Percentiles rank a stretch among this genome's conserved stretches.
Conservation (phyloP, 1,140 invertebrate species). For the Capitella teleta region DNA sequence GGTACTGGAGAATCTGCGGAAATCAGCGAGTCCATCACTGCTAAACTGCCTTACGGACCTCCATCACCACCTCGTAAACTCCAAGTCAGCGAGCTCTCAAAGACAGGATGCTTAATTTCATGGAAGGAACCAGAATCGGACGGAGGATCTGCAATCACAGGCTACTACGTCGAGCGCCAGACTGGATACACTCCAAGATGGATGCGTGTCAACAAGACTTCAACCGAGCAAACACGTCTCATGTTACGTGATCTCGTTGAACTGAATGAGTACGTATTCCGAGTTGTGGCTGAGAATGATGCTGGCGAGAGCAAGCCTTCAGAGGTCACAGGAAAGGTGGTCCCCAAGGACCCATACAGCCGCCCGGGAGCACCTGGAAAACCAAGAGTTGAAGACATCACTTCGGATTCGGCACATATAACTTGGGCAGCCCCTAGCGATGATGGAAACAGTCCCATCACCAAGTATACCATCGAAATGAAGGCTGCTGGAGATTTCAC, state of each 20-base stretch:
- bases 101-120: slow-evolving; percentile 82
- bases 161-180: slow-evolving; percentile 83
- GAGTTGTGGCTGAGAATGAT: slow-evolving; percentile 35
- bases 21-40: slow-evolving; percentile 49
- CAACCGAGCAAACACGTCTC: slow-evolving; percentile 31
- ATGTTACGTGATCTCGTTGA: slow-evolving; percentile 76
- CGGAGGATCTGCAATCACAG: slow-evolving; percentile 68
- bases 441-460: slow-evolving; percentile 45
- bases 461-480: slow-evolving; percentile 42
- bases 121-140: slow-evolving; percentile 81
- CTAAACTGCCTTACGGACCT: slow-evolving; percentile 70
- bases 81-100: slow-evolving; percentile 84
- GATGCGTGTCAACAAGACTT: slow-evolving; percentile 11
- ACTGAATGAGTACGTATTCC: slow-evolving; percentile 58
- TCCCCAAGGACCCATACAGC: slow-evolving; percentile 86
- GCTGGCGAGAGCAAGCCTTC: slow-evolving; percentile 44
- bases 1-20: slow-evolving; percentile 53
- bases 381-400: slow-evolving; percentile 82
- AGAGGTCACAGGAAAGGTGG: slow-evolving; percentile 66
- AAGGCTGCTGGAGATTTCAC: slow-evolving; percentile 43
- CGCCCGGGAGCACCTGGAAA: slow-evolving; percentile 19
- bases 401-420: slow-evolving; percentile 83
- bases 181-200: slow-evolving; percentile 53
- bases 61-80: slow-evolving; percentile 81
- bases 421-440: slow-evolving; percentile 75